Evolutionary conservation across 1,140 invertebrate species (phyloP).

Genomic region (silkworm (Bombyx mori)): DNA sequence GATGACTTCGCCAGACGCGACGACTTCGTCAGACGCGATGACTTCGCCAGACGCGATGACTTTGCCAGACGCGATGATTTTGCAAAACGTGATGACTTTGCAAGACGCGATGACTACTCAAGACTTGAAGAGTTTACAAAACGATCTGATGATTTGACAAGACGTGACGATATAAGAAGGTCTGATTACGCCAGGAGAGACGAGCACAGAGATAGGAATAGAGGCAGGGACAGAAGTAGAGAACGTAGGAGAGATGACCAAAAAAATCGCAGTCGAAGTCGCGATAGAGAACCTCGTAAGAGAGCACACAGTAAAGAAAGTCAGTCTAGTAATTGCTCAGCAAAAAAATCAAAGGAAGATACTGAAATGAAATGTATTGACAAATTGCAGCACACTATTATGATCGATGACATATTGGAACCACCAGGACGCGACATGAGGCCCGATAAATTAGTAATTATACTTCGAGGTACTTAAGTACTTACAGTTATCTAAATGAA

Average conservation of each 20-base stretch:
- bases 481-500: no score
- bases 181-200: constrained; percentile 13
- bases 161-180: no score
- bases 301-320: constrained; percentile 41
- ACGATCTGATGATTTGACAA: no score
- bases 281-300: constrained; percentile 46
- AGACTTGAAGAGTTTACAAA: no score
- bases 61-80: no score
- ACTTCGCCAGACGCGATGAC: no score
- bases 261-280: constrained; percentile 27
- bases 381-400: constrained; percentile 60
- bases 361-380: constrained; percentile 7
- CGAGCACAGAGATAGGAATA: neutral
- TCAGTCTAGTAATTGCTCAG: constrained; percentile 22
- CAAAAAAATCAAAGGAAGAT: constrained; percentile 30
- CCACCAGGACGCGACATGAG: constrained; percentile 80
- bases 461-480: constrained; percentile 87
- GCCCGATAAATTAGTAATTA: constrained; percentile 88
- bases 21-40: no score
- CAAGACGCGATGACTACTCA: no score
- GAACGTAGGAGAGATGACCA: constrained; percentile 21
- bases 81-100: no score
- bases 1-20: no score
- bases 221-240: constrained; percentile 16
- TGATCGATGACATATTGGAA: constrained; percentile 88